Conservation (phyloP, 2,888 invertebrate species). For the Lasioglossum villosulum region DNA sequence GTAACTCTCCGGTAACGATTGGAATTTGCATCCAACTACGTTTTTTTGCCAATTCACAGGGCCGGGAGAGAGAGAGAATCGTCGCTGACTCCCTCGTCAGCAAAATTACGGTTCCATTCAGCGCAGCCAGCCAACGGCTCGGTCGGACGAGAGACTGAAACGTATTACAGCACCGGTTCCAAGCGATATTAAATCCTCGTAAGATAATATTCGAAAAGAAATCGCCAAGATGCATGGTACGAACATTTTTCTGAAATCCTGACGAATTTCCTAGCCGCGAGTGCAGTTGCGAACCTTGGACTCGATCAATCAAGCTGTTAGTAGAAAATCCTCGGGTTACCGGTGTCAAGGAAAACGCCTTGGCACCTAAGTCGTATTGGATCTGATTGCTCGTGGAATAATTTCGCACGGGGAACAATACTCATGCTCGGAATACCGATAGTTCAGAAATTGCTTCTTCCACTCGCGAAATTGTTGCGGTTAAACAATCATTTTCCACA, state of each 20-base stretch:
- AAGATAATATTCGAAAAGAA: background rate
- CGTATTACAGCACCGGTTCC: background rate
- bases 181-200: background rate
- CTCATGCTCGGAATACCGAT: background rate
- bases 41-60: background rate
- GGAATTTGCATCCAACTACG: constrained; percentile 29
- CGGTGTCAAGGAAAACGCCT: background rate
- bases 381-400: constrained; percentile 18
- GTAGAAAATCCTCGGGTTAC: constrained; percentile 27
- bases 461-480: background rate
- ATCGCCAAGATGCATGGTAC: background rate
- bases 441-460: background rate
- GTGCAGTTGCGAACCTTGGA: background rate
- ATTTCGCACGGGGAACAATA: background rate
- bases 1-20: constrained; percentile 29
- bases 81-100: constrained; percentile 43
- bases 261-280: background rate
- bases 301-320: background rate
- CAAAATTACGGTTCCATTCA: constrained; percentile 47
- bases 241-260: background rate
- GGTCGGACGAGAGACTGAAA: constrained; percentile 1
- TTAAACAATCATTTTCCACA: background rate
- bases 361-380: background rate
- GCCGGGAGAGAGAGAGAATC: constrained; percentile 21
- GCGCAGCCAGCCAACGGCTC: background rate